Conservation (phyloP, 2,113 vertebrate species). For the Entelurus aequoreus region DNA sequence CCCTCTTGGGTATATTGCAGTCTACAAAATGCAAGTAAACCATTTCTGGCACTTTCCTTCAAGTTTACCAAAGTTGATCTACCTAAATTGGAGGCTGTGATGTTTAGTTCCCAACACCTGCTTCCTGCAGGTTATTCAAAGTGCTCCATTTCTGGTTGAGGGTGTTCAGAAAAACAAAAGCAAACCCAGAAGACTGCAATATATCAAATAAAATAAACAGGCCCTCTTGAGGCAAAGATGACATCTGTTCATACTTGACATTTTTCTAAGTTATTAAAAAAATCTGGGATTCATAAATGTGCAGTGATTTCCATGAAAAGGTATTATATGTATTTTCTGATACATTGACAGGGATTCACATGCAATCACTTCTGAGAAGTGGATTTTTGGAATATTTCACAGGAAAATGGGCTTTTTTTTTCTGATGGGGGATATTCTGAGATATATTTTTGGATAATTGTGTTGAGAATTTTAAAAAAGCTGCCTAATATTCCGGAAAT, state of each 20-base stretch:
- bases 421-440: constrained; percentile 49
- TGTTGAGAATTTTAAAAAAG: constrained; percentile 38
- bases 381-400: constrained; percentile 53
- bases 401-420: constrained; percentile 37
- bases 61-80: constrained; percentile 47
- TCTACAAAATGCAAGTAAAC: constrained; percentile 10
- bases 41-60: constrained; percentile 35
- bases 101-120: constrained; percentile 19
- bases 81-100: constrained; percentile 18
- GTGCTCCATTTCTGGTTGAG: constrained; percentile 22
- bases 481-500: constrained; percentile 41
- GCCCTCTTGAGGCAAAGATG: constrained; percentile 29
- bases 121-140: constrained; percentile 22
- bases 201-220: constrained; percentile 40
- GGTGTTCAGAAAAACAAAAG: constrained; percentile 15
- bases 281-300: constrained; percentile 59
- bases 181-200: constrained; percentile 38
- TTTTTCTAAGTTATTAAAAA: constrained; percentile 40
- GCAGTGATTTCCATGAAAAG: constrained; percentile 63
- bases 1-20: constrained; percentile 13
- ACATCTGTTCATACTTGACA: constrained; percentile 35
- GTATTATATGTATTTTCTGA: constrained; percentile 63
- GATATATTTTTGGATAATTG: constrained; percentile 57
- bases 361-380: constrained; percentile 77
- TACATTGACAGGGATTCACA: constrained; percentile 65